Evolutionary conservation across 35 echinoderm and acorn worm genomes (phyloP).

Genomic region (Stichopus chloronotus): DNA sequence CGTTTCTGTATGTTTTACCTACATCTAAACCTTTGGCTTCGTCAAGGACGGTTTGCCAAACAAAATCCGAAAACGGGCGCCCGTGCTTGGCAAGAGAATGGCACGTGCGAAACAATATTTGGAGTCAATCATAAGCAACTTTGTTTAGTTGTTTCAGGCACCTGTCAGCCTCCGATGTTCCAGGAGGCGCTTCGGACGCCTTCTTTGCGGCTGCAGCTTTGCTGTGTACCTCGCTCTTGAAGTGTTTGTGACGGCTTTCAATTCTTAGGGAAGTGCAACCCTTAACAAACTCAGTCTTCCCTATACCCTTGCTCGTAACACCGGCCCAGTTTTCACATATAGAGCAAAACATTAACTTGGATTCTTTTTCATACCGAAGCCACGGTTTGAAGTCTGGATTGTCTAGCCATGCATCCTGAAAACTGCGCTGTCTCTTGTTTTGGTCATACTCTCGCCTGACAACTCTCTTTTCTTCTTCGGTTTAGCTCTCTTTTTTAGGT

Average conservation of each 20-base stretch:
- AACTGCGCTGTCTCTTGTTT: slow-evolving; percentile 29
- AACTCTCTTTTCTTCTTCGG: slow-evolving; percentile 23
- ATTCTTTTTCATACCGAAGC: slow-evolving; percentile 6
- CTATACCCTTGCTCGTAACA: not conserved
- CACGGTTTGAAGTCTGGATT: slow-evolving; percentile 10
- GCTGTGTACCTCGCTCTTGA: not conserved
- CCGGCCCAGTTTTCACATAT: slow-evolving; percentile 6
- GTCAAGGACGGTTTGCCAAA: slow-evolving; percentile 11
- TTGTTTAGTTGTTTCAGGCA: slow-evolving; percentile 18
- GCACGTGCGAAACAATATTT: slow-evolving; percentile 32
- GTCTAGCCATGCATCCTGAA: slow-evolving; percentile 2
- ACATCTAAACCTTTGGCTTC: slow-evolving; percentile 37
- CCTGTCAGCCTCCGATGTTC: slow-evolving; percentile 32
- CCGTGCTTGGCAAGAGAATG: slow-evolving; percentile 29
- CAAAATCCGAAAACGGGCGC: slow-evolving; percentile 27
- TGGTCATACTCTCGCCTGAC: slow-evolving; percentile 28
- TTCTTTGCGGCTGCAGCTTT: not conserved
- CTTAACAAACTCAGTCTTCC: not conserved
- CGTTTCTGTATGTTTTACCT: slow-evolving; percentile 27
- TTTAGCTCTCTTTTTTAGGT: not conserved
- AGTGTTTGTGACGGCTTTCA: slow-evolving; percentile 26
- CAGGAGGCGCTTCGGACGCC: not conserved
- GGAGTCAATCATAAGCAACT: not conserved
- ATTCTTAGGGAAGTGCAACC: slow-evolving; percentile 19
- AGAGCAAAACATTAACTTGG: slow-evolving; percentile 32